Evolutionary conservation across 2,113 vertebrate species (phyloP).

Genomic region (Tachuris rubrigastra): DNA sequence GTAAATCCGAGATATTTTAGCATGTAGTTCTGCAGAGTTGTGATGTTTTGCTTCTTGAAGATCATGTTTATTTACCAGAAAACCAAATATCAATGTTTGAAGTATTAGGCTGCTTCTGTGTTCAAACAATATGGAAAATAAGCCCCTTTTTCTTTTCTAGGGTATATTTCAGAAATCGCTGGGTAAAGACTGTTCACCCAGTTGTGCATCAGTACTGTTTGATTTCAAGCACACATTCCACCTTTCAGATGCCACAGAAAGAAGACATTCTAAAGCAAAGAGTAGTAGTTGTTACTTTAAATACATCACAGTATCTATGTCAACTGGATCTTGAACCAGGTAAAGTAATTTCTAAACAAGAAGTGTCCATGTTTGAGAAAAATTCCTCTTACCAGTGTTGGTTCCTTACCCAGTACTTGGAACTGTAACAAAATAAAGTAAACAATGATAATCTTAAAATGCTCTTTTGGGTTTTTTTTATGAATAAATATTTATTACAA

Average conservation of each 20-base stretch:
- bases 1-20: neutral
- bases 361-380: neutral
- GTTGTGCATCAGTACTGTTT: slow-evolving; percentile 99
- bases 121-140: slow-evolving; percentile 15
- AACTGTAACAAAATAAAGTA: neutral
- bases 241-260: slow-evolving; percentile 97
- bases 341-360: slow-evolving; percentile 54
- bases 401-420: neutral
- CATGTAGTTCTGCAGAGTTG: neutral
- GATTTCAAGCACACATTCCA: slow-evolving; percentile 93
- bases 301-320: slow-evolving; percentile 98
- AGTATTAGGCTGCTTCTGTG: neutral
- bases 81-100: neutral
- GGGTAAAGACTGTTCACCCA: slow-evolving; percentile 98
- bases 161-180: slow-evolving; percentile 99
- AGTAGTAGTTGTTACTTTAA: slow-evolving; percentile 96
- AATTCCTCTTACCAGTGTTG: neutral
- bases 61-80: neutral
- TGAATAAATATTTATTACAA: neutral
- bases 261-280: slow-evolving; percentile 95
- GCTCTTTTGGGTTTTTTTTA: neutral
- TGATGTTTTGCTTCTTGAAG: neutral
- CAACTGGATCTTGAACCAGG: slow-evolving; percentile 97
- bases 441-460: neutral
- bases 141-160: slow-evolving; percentile 71